phyloP scores from a whole-genome alignment of 1,140 invertebrate genomes.

The Eupristina koningsbergeri region DNA sequence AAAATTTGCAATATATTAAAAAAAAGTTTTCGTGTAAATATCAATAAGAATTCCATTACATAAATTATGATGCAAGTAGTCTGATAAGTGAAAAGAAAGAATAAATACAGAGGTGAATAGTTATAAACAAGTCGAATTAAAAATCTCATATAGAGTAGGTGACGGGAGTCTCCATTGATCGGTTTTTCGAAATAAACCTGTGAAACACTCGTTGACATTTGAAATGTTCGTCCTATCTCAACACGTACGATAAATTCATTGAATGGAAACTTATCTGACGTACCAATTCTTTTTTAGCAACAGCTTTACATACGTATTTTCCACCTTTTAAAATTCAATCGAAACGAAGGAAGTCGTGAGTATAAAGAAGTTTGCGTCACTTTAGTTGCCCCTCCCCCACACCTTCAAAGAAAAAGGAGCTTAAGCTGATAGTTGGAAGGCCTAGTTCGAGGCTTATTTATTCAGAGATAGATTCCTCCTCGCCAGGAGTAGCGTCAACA shows the following conservation, averaged over 20 bases:
- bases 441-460: neutral
- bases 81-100: no score
- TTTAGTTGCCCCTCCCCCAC: neutral
- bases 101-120: no score
- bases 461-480: neutral
- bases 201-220: neutral
- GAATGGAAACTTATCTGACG: neutral
- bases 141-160: no score
- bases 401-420: no score
- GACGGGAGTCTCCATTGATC: no score
- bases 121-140: no score
- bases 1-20: no score
- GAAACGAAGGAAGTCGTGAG: neutral
- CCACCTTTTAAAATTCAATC: neutral
- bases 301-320: neutral
- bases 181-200: neutral
- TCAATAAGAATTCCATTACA: no score
- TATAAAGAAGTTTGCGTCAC: neutral
- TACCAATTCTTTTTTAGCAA: neutral
- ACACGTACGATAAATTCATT: neutral
- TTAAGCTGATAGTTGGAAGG: neutral
- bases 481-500: neutral
- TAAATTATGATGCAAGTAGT: no score
- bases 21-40: no score
- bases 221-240: neutral